A percentile compares a stretch with the other conserved stretches of the same genome.
phyloP scores from a whole-genome alignment of 2,113 vertebrate genomes.

The Crocuta crocuta region DNA sequence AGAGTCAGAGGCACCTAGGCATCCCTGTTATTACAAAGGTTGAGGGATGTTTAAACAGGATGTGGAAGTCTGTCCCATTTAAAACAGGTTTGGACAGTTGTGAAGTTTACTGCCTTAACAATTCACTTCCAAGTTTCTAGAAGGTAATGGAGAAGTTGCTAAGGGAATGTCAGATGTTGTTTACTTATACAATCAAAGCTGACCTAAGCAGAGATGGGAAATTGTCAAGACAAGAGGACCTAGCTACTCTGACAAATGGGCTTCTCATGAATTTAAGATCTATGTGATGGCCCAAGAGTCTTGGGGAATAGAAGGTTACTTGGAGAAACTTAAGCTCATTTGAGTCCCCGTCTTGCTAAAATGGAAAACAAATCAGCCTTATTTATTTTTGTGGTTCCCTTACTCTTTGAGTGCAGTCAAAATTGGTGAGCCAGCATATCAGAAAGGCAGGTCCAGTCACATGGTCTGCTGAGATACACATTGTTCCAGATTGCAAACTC shows the following conservation, averaged over 20 bases:
- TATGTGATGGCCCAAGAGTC: background rate
- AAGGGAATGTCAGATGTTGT: background rate
- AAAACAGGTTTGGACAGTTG: background rate
- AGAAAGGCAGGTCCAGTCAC: background rate
- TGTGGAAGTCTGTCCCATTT: background rate
- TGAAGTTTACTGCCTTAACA: background rate
- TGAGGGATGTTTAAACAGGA: background rate
- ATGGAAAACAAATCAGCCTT: background rate
- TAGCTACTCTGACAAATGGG: background rate
- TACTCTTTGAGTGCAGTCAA: background rate
- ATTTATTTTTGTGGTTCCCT: background rate
- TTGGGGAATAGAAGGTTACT: background rate
- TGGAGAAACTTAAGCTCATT: conserved; percentile 43
- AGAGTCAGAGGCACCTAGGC: too few species aligned
- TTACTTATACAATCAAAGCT: background rate
- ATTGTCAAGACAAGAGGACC: background rate
- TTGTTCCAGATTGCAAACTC: background rate
- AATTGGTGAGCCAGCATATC: background rate
- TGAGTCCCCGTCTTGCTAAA: conserved; percentile 19
- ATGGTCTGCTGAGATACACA: background rate
- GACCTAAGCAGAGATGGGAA: background rate
- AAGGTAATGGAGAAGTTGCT: background rate
- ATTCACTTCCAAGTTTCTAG: conserved; percentile 2
- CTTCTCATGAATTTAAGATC: background rate
- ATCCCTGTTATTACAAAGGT: background rate